Evolutionary conservation across 2,113 vertebrate species (phyloP), one percentile per base, ranked within the genome.

Genomic region (Paedocypris sp.): DNA sequence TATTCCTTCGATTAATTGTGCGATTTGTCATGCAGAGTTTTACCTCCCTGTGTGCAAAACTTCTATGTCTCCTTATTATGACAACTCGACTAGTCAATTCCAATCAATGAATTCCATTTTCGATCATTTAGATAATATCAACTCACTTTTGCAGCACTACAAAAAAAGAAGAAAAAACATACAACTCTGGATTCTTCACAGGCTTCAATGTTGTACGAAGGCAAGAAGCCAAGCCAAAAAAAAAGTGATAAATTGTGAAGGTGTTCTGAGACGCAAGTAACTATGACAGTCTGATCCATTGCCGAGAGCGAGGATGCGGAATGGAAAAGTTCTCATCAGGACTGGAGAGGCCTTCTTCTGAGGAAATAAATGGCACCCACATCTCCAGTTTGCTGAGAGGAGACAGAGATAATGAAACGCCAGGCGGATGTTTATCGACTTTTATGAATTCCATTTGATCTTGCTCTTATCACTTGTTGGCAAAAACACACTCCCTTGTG

Each of bases 371-470:
- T 47, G 65, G 32, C 48, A 36, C 31, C 18, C 31, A 26, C 64
- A 52, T 16, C 25, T 52, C 4, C 3, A 47, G 11, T 42, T 23
- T 26, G 11, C 16, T 6, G 18, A 32, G 16, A 23, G 23, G 33
- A 62, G 26, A 52, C 46, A 31, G 23, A 33, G 43, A 62, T 56
- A 68, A 63, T 63, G 51, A 49, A 45, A 33, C 12, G 22, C 48
- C 31, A 23, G 47, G 42, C 15, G 23, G 64, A 51, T 63, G 60
- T 59, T 63, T 63, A 63, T 58, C 22, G 16, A 51, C 50, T 51
- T 58, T 50, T 57, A 59, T 68, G 20, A 58, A 63, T 63, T 59
- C 22, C 16, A 59, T 68, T 45, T 62, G 49, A 68, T 59, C 60
- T 9, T 42, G 20, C 26, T n/a, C 16, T 48, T 52, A 15, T 42